Percentiles rank a stretch among this genome's conserved stretches.
These are phyloP conservation scores for Drosophila kambysellisi DNA, from an alignment of 2,888 invertebrate genomes.

Conservation along the genomic window DNA sequence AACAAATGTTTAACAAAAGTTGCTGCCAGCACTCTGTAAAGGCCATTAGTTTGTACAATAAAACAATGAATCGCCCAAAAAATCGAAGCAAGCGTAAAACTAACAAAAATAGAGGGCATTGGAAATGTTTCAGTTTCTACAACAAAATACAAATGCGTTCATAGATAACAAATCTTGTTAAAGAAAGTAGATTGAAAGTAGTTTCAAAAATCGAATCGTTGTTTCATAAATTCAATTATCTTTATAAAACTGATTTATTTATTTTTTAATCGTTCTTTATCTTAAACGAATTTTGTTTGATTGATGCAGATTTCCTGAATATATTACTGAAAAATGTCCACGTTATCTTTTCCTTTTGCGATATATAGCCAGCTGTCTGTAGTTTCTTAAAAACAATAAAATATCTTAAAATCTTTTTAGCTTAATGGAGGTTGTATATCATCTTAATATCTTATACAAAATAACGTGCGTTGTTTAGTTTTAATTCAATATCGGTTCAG, in stretches of 20 bases:
- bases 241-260: not conserved
- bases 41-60: constrained; percentile 65
- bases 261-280: not conserved
- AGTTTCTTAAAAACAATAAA: constrained; percentile 1
- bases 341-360: not conserved
- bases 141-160: not conserved
- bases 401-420: constrained; percentile 9
- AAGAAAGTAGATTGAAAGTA: not conserved
- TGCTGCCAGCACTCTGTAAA: constrained; percentile 57
- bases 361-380: constrained; percentile 5
- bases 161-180: not conserved
- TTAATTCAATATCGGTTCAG: constrained; percentile 39
- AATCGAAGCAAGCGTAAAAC: constrained; percentile 33
- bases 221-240: not conserved
- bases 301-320: not conserved
- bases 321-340: not conserved
- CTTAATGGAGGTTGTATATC: constrained; percentile 30
- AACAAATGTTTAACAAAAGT: constrained; percentile 74
- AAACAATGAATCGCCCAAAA: constrained; percentile 59
- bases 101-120: constrained; percentile 16
- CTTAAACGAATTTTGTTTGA: not conserved
- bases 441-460: constrained; percentile 42
- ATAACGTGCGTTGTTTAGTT: constrained; percentile 22
- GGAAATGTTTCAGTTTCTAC: not conserved
- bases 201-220: not conserved